Base-by-base conservation (phyloP, 2,888 invertebrate genomes). In the Melanostoma scalare region DNA sequence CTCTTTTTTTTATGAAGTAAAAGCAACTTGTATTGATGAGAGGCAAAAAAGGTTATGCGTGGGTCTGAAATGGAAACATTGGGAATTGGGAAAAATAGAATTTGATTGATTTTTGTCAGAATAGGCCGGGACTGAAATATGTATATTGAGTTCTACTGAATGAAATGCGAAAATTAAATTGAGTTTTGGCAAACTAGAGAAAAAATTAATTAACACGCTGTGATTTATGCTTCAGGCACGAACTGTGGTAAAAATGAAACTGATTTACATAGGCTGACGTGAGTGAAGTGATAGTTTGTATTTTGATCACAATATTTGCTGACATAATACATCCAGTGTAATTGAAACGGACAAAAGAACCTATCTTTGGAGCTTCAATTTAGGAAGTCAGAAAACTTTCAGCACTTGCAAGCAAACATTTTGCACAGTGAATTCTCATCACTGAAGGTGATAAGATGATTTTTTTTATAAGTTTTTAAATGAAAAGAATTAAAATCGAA, bases 141-240 rank as follows among this genome's bases (percentile, higher is more conserved):
- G 5, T 33, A 60, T 6, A 33, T 6, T 20, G 44, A 44, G 44
- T 20, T 46, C 30, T 48, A 1, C 38, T 36, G 30, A 63, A 63
- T 63, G 61, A 63, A 48, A 48, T 48, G 61, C 61, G 20, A 63
- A 63, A 63, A 35, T 61, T 9, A 20, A 63, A 63, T 63, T 63
- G n/a, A 48, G 48, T 63, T 20, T 63, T 63, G 36, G 38, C 48
- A 48, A 35, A 48, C 48, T 35, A 63, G 61, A 36, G 48, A 20
- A 38, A 48, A 48, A 63, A 48, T 48, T 63, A 63, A 63, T 63
- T 63, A 63, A 63, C 36, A 48, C 61, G 20, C 20, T 48, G 20
- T 20, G 61, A 63, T 63, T 48, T 48, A 48, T 63, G 46, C 36
- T n/a, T 36, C 30, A 30, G 46, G 36, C 30, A 20, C 20, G 20